Evolutionary conservation across 1,140 invertebrate genomes (phyloP), one percentile per base, ranked within the genome.

Genomic region (Formica exsecta): DNA sequence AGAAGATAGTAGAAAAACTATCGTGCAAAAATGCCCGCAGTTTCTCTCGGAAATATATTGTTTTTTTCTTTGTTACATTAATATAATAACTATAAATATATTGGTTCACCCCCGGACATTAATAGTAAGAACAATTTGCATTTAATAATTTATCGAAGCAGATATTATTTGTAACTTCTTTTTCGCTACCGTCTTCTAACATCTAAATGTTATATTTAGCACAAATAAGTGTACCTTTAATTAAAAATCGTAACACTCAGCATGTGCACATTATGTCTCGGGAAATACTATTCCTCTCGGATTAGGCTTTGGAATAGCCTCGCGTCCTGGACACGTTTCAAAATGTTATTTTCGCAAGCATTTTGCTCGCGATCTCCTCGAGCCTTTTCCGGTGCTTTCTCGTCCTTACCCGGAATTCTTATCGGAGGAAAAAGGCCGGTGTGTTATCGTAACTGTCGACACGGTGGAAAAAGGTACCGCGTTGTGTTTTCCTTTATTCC

Each of bases 401-500:
- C 54, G 79, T 83, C 68, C 68, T 83, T 73, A 83, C 38, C 4
- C 38, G 54, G 79, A 48, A 59, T 51, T 48, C 70, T 84, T 70
- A 36, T 32, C 36, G n/a, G 6, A 48, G 16, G 38, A 59, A 19
- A 86, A 89, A 86, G 81, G 38, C 79, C 73, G 13, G 29, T 32
- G 59, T 84, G 89, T 90, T 90, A 90, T 89, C 88, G 57, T 75
- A 70, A 73, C 41, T 44, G 75, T 86, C 85, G 65, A 71, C 75
- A 54, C 44, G 54, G 22, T 64, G 66, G 61, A 80, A 79, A 61
- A 57, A 80, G 68, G 48, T 51, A 57, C 73, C 74, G 25, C 68
- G 25, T 74, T 74, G 80, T 90, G 76, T 90, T 90, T 90, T 86
- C 71, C 86, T 87, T 90, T 90, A 86, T 90, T 87, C 79, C 76